These are phyloP conservation scores for Ctenochaetus hawaiiensis DNA, from an alignment of 2,797 vertebrate genomes.

Conservation along the genomic window DNA sequence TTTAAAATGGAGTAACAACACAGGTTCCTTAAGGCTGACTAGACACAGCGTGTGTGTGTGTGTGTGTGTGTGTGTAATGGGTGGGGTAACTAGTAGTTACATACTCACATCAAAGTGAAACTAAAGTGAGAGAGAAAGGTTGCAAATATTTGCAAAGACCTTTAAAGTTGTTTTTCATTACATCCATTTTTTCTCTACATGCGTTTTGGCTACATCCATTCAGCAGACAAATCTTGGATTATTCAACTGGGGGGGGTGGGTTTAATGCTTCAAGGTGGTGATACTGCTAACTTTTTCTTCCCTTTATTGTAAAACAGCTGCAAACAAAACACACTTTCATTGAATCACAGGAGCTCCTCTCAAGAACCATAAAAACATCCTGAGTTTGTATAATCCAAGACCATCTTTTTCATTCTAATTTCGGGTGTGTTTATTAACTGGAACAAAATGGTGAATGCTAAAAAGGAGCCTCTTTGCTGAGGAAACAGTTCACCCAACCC, in stretches of 20 bases:
- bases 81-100: constrained; percentile 9
- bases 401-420: constrained; percentile 23
- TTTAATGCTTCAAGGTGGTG: background rate
- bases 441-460: constrained; percentile 58
- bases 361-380: background rate
- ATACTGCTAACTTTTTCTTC: background rate
- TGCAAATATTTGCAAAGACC: constrained; percentile 14
- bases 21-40: constrained; percentile 7
- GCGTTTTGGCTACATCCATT: too few relatives aligned
- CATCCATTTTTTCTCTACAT: constrained; percentile 13
- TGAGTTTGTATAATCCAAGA: background rate
- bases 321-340: constrained; percentile 12
- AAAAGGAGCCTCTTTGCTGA: constrained; percentile 73
- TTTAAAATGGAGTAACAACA: constrained; percentile 18
- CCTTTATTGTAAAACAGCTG: constrained; percentile 10
- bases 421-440: constrained; percentile 54
- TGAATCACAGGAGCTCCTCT: background rate
- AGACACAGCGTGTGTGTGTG: constrained; percentile 4
- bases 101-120: constrained; percentile 48
- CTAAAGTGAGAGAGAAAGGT: constrained; percentile 12
- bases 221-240: background rate
- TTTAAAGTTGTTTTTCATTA: background rate
- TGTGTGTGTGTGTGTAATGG: constrained; percentile 5
- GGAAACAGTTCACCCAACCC: constrained; percentile 75
- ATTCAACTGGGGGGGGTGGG: background rate